Evolutionary conservation across 2,888 invertebrate genomes (phyloP).

Genomic region (Melieria crassipennis): DNA sequence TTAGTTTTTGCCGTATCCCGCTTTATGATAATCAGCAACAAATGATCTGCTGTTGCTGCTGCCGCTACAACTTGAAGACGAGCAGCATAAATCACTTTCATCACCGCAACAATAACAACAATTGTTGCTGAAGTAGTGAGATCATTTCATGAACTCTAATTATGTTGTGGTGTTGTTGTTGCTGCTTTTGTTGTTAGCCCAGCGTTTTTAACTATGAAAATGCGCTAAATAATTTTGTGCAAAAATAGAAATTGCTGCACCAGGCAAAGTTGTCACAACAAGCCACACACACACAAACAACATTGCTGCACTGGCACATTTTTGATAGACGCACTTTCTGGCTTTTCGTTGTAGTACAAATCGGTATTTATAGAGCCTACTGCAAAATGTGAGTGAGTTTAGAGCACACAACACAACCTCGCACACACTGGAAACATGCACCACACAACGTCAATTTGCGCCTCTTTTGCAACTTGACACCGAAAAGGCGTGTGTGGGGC

Average conservation of each 20-base stretch:
- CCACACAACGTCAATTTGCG: too few relatives aligned
- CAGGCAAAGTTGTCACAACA: too few relatives aligned
- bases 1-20: too few relatives aligned
- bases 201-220: neutral
- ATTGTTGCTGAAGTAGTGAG: constrained; percentile 22
- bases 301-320: too few relatives aligned
- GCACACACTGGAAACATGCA: too few relatives aligned
- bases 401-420: too few relatives aligned
- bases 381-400: too few relatives aligned
- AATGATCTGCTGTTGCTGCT: constrained; percentile 2
- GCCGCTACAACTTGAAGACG: constrained; percentile 18
- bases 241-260: too few relatives aligned
- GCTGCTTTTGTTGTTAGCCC: neutral
- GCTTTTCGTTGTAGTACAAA: too few relatives aligned
- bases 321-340: too few relatives aligned
- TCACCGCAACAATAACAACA: constrained; percentile 41
- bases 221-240: neutral
- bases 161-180: neutral
- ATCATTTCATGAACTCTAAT: neutral
- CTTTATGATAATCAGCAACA: constrained; percentile 21
- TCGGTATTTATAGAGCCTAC: too few relatives aligned
- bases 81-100: constrained; percentile 54
- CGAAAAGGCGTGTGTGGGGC: constrained; percentile 21
- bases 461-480: constrained; percentile 42
- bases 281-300: too few relatives aligned